These are phyloP conservation scores for Tachuris rubrigastra DNA, from an alignment of 2,113 vertebrate species.

Conservation along the genomic window DNA sequence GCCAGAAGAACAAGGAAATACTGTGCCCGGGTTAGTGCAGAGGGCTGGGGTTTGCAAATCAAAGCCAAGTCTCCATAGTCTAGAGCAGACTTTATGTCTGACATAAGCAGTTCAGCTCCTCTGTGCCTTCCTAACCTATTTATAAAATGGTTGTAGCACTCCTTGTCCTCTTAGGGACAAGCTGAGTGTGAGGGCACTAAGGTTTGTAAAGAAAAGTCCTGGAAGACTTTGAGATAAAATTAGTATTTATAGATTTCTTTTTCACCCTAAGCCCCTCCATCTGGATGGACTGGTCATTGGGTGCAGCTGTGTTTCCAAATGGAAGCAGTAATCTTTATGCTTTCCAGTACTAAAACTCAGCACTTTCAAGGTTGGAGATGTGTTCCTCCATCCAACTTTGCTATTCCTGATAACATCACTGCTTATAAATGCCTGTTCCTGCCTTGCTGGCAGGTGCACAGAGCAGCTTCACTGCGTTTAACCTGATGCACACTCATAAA, in stretches of 20 bases:
- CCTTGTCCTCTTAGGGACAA: background rate
- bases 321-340: background rate
- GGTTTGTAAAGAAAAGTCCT: background rate
- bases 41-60: background rate
- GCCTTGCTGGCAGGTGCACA: background rate
- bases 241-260: background rate
- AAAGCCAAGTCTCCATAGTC: background rate
- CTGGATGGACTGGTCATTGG: background rate
- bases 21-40: background rate
- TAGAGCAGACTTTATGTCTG: background rate
- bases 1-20: constrained; percentile 32
- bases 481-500: background rate
- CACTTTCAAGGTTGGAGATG: background rate
- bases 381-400: background rate
- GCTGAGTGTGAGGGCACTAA: background rate
- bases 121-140: background rate
- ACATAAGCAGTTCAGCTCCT: background rate
- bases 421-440: background rate
- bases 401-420: background rate
- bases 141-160: background rate
- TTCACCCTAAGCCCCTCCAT: background rate
- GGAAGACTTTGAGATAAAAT: background rate
- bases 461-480: background rate
- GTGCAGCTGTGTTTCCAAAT: background rate
- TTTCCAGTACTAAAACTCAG: background rate